Percentiles rank a stretch among this genome's conserved stretches.
phyloP scores from a whole-genome alignment of 2,797 vertebrate species.

The Squalus acanthias region DNA sequence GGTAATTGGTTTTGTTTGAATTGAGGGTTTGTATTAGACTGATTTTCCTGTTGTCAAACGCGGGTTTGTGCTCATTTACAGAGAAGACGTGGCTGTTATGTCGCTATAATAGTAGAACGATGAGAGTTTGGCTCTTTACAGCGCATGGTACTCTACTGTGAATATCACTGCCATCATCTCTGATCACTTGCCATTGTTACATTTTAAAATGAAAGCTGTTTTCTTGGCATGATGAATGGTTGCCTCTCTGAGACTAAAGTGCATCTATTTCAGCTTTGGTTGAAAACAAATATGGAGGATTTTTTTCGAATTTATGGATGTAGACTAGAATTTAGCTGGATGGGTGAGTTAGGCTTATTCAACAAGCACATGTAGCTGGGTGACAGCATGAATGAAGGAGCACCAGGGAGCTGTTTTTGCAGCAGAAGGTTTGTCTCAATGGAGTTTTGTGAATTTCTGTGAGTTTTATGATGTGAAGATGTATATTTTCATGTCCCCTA shows the following conservation, averaged over 20 bases:
- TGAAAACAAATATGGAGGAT: not conserved
- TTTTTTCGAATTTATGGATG: not conserved
- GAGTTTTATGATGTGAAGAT: not conserved
- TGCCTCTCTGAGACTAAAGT: not conserved
- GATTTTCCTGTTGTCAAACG: not conserved
- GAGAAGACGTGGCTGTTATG: not conserved
- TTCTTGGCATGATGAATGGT: not conserved
- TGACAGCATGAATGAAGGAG: not conserved
- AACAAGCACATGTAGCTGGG: not conserved
- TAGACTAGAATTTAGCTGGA: not conserved
- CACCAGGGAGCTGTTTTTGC: not conserved
- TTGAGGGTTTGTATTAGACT: no score
- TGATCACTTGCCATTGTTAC: not conserved
- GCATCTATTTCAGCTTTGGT: not conserved
- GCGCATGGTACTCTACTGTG: not conserved
- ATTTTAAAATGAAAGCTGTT: not conserved
- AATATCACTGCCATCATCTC: not conserved
- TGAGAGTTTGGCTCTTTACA: not conserved
- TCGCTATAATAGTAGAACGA: not conserved
- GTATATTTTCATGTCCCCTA: not conserved
- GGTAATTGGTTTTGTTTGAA: not conserved
- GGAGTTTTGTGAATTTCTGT: not conserved
- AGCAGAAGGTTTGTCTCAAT: not conserved
- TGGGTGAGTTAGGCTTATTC: not conserved
- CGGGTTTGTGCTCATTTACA: not conserved